Base-by-base conservation (phyloP, 2,888 invertebrate species). In the Drosophila villosipedis region DNA sequence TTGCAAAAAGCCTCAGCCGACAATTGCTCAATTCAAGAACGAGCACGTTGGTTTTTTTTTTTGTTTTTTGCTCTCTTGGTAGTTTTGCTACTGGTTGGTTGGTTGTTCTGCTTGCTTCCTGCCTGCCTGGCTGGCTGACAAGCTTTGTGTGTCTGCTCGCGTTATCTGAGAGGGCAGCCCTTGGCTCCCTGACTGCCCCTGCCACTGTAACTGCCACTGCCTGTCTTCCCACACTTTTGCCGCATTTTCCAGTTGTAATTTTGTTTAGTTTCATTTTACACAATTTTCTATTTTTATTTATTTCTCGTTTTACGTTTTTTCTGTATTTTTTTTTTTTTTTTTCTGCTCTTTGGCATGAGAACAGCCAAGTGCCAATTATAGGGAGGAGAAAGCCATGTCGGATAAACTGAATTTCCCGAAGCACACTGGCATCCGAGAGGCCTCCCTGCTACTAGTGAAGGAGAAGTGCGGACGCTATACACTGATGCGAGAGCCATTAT, bases 401-500 rank as follows among this genome's bases (percentile, higher is more conserved):
- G 95, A 95, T 94, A 94, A 95, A 85, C 92, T 94, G 80, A 94
- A 94, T 77, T 97, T 97, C 92, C 96, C 96, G 60, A 95, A 96
- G 83, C 95, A 95, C 89, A 96, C 95, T 83, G 96, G 97, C 78
- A 96, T 97, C 64, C 95, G 97, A 87, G 98, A 98, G 92, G 98
- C 98, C 10, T 97, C 98, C 4, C 94, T 98, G 61, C 95, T 98
- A 66, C 94, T 98, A 54, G 96, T 98, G 66, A 96, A 97, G 92
- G 98, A 98, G 93, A 98, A 98, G 94, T 96, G 97, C 82, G 97
- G 97, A 65, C 95, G 98, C 84, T 97, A 97, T 92, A 96, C 97
- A 47, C 94, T 97, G 83, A 95, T 98, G 85, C 95, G 98, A 94
- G 98, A 98, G 92, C 98, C 98, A 43, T 95, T 98, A 82, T 97